Base-by-base conservation (phyloP, 2,888 invertebrate species). In the Lepidocyrtoides sp. region DNA sequence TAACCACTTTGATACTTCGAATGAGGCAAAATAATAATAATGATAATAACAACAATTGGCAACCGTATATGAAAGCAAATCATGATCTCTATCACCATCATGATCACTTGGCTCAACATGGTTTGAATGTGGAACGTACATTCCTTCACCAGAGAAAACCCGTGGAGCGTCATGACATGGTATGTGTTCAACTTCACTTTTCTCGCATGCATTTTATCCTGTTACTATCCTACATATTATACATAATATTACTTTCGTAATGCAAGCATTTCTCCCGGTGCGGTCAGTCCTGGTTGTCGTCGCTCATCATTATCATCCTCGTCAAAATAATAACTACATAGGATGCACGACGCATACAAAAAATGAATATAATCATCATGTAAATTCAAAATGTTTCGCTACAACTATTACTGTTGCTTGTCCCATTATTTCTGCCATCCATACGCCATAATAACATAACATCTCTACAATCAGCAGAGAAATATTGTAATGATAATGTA, bases 361-460 rank as follows among this genome's bases (percentile, higher is more conserved):
- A 63, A 63, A 5, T 48, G 20, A 82, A 44, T 63, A 44, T 36
- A 66, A 83, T 32, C 41, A 44, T 44, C 17, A 26, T 69, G 20
- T 20, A 66, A 41, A 82, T 20, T 41, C 82, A 36, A 51, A 83
- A 20, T 48, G 75, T 81, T 66, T 54, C 44, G 63, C 88, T 91
- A 91, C 91, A 91, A 91, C 86, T 44, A 91, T 66, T 91, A 91
- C 91, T 87, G 91, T 91, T 91, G 91, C 88, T 88, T 91, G 91
- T 36, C 91, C 91, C 57, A 91, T 91, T 91, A 91, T 91, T 86
- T 79, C 51, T 36, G 75, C 87, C 29, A 79, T 87, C 79, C 17
- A 54, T n/a, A n/a, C n/a, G n/a, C 29, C 51, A 77, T 29, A 29
- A 32, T 44, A 44, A n/a, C n/a, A n/a, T n/a, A n/a, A n/a, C n/a